These are phyloP conservation scores for Xerus inauris DNA, from an alignment of 2,113 vertebrate genomes.

Conservation along the genomic window DNA sequence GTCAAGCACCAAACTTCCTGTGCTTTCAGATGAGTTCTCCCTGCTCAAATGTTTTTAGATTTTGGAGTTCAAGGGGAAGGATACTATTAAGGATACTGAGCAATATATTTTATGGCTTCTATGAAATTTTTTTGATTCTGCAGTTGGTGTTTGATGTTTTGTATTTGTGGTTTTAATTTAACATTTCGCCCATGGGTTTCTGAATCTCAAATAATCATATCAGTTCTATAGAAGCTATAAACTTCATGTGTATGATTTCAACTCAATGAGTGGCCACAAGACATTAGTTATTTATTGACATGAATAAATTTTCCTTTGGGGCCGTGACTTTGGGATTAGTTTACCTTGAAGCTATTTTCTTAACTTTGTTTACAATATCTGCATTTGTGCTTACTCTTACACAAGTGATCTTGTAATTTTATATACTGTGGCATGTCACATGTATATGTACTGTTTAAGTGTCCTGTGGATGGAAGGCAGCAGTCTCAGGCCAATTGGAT, in stretches of 20 bases:
- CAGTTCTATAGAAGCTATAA: background rate
- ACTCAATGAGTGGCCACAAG: background rate
- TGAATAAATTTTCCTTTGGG: background rate
- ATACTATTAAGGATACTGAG: background rate
- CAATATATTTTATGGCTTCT: background rate
- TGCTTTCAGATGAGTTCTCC: background rate
- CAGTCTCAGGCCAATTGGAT: no score
- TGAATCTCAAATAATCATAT: background rate
- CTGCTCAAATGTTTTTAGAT: background rate
- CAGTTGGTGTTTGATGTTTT: background rate
- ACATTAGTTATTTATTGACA: background rate
- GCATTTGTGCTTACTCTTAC: background rate
- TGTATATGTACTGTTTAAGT: no score
- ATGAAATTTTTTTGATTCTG: background rate
- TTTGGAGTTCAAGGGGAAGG: background rate
- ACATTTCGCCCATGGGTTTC: background rate
- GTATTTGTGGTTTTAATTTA: background rate
- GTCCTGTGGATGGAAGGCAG: no score
- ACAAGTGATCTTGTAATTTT: background rate
- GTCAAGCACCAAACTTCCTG: background rate
- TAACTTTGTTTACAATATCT: background rate
- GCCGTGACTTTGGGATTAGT: background rate
- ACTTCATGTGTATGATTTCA: background rate
- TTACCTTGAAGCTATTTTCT: background rate
- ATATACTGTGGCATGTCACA: no score